Percentiles rank a stretch among this genome's conserved stretches.
phyloP scores from a whole-genome alignment of 2,113 vertebrate species.

The Mola mola region DNA sequence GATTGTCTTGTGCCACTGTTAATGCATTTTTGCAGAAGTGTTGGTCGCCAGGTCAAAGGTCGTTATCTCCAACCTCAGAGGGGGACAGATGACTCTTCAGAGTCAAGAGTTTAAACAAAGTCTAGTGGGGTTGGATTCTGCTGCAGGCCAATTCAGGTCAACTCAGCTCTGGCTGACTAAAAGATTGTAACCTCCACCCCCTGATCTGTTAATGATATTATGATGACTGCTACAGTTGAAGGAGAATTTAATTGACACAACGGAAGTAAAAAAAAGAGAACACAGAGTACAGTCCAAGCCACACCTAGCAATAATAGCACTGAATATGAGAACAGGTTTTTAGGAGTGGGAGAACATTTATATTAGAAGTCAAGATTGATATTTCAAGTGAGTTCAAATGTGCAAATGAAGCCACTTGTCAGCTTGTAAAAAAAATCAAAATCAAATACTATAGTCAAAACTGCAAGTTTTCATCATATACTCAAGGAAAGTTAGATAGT shows the following conservation, averaged over 20 bases:
- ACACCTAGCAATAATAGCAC: background rate
- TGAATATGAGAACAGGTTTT: background rate
- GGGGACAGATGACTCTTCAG: conserved; percentile 52
- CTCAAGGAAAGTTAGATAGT: background rate
- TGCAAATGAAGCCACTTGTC: too few relatives aligned
- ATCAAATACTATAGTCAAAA: too few relatives aligned
- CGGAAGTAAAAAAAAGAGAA: conserved; percentile 14
- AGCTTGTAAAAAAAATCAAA: too few relatives aligned
- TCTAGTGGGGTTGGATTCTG: conserved; percentile 36
- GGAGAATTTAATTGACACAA: too few relatives aligned
- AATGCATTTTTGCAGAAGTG: conserved; percentile 29
- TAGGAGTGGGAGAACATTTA: background rate
- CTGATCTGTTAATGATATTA: conserved; percentile 6
- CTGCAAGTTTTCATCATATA: too few relatives aligned
- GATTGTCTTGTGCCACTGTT: conserved; percentile 17
- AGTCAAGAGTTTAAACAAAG: conserved; percentile 72
- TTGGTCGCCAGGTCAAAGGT: conserved; percentile 34
- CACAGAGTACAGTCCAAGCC: conserved; percentile 2
- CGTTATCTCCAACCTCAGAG: conserved; percentile 11
- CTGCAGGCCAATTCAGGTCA: background rate
- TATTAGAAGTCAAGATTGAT: background rate
- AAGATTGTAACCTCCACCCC: background rate
- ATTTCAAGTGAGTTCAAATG: too few relatives aligned
- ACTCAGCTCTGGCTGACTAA: background rate
- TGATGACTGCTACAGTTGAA: background rate